Evolutionary conservation across 1,140 invertebrate species (phyloP).

Genomic region (Theocolax elegans): DNA sequence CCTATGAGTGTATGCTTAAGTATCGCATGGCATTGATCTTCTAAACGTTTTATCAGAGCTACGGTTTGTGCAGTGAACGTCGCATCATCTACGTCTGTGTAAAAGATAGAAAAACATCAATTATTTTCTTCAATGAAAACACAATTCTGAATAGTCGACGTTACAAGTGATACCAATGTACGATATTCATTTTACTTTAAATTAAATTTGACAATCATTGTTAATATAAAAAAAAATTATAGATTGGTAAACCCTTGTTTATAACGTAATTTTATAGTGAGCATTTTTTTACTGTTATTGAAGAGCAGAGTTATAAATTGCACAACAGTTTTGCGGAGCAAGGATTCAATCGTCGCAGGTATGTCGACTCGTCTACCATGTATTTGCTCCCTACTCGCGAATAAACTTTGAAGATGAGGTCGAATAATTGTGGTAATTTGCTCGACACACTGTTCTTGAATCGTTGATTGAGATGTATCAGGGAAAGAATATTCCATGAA

Average conservation of each 20-base stretch:
- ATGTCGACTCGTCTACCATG: conserved; percentile 47
- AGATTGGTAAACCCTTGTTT: too few species aligned
- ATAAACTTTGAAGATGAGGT: conserved; percentile 44
- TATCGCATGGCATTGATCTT: conserved; percentile 47
- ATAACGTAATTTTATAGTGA: too few species aligned
- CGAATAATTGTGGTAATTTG: conserved; percentile 49
- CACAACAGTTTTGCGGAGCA: conserved; percentile 30
- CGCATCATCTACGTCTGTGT: conserved; percentile 44
- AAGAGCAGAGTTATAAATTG: conserved; percentile 43
- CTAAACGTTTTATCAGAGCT: conserved; percentile 45
- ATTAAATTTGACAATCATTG: too few species aligned
- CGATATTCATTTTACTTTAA: too few species aligned
- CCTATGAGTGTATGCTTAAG: conserved; percentile 49
- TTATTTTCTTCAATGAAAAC: conserved; percentile 21
- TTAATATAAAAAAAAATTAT: too few species aligned
- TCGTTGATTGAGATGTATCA: conserved; percentile 34
- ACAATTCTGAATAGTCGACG: too few species aligned
- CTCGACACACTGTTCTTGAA: conserved; percentile 48
- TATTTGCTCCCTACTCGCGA: conserved; percentile 35
- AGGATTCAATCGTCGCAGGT: conserved; percentile 49
- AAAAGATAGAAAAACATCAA: too few species aligned
- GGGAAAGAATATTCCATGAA: conserved; percentile 52
- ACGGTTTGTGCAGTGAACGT: conserved; percentile 49
- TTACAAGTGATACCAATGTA: too few species aligned
- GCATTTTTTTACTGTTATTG: conserved; percentile 46